phyloP scores from a whole-genome alignment of 2,797 vertebrate species.

The Smutsia gigantea region DNA sequence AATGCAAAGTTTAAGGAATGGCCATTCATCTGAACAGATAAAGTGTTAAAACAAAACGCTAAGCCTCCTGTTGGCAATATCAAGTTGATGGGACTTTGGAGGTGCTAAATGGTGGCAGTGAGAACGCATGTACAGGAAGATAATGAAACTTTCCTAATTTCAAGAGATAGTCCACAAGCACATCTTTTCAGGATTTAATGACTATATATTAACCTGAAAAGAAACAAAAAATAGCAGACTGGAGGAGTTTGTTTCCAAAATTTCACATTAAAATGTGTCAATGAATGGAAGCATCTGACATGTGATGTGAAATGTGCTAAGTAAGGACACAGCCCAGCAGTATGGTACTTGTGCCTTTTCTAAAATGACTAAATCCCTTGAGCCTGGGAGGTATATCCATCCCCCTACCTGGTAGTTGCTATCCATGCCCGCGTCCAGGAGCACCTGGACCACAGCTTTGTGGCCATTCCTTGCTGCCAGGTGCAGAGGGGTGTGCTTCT shows the following conservation, averaged over 20 bases:
- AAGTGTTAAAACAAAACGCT: background rate
- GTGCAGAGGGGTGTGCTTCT: slow-evolving; percentile 97
- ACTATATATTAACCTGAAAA: slow-evolving; percentile 23
- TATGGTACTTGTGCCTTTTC: background rate
- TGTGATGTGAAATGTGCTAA: background rate
- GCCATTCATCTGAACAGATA: background rate
- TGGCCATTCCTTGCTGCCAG: slow-evolving; percentile 97
- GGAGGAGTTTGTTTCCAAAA: background rate
- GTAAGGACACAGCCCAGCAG: slow-evolving; percentile 60
- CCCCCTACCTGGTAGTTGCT: slow-evolving; percentile 96
- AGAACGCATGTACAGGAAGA: background rate
- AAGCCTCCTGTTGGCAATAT: background rate
- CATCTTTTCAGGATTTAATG: slow-evolving; percentile 62
- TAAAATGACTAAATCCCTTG: background rate
- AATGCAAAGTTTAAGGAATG: background rate
- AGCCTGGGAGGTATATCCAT: accelerated
- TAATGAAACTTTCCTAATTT: slow-evolving; percentile 9
- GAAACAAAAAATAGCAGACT: background rate
- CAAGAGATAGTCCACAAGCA: background rate
- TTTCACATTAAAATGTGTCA: background rate
- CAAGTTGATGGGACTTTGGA: background rate
- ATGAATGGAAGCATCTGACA: slow-evolving; percentile 49
- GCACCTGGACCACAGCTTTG: slow-evolving; percentile 93
- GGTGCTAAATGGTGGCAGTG: background rate
- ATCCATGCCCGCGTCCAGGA: slow-evolving; percentile 97